Evolutionary conservation across 2,888 invertebrate species (phyloP).

Genomic region (Synanthedon tipuliformis): DNA sequence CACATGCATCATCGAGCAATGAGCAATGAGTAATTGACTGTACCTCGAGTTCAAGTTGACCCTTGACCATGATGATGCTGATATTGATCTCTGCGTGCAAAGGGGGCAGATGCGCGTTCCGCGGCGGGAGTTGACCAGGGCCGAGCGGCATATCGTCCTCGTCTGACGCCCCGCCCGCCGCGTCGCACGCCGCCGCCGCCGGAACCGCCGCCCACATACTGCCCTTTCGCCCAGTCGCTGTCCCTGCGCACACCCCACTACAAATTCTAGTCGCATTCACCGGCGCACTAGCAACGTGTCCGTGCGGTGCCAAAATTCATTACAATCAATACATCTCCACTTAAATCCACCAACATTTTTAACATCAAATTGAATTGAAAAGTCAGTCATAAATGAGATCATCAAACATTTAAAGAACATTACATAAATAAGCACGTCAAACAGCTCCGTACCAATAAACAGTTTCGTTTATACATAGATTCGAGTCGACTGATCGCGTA

Average conservation of each 20-base stretch:
- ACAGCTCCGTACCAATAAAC: slow-evolving; percentile 67
- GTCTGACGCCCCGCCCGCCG: slow-evolving; percentile 49
- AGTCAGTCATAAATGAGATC: slow-evolving; percentile 27
- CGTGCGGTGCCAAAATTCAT: slow-evolving; percentile 3
- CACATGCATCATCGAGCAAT: too few species aligned
- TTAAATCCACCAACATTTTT: slow-evolving; percentile 4
- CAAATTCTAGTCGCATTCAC: slow-evolving; percentile 18
- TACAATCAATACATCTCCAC: not conserved
- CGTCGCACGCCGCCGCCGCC: slow-evolving; percentile 48
- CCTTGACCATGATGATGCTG: slow-evolving; percentile 90
- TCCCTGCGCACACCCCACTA: slow-evolving; percentile 38
- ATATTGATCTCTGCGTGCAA: slow-evolving; percentile 87
- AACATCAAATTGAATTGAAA: too few species aligned
- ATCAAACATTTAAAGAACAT: slow-evolving; percentile 60
- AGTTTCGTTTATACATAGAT: slow-evolving; percentile 47
- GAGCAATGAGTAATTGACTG: too few species aligned
- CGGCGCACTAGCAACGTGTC: slow-evolving; percentile 13
- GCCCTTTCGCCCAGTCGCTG: slow-evolving; percentile 68
- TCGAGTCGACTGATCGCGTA: slow-evolving; percentile 49
- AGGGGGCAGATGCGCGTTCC: slow-evolving; percentile 76
- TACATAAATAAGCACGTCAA: slow-evolving; percentile 68
- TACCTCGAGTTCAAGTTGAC: slow-evolving; percentile 89
- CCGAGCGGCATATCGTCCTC: slow-evolving; percentile 73
- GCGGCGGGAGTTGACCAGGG: slow-evolving; percentile 85
- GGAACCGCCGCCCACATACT: slow-evolving; percentile 69